Evolutionary conservation across 1,140 invertebrate species (phyloP).

Genomic region (Aphaenogaster rudis): DNA sequence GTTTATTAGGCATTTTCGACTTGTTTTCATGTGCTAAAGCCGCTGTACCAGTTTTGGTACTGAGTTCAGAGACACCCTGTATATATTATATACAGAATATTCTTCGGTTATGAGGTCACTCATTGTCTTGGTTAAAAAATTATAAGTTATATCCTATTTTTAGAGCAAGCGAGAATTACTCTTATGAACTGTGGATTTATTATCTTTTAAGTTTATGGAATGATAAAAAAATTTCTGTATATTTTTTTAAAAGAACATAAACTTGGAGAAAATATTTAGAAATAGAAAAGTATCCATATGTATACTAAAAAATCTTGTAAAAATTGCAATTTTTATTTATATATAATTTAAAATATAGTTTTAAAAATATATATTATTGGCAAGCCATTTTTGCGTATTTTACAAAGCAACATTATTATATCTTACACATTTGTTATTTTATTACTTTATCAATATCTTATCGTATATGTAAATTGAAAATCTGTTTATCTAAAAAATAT

Average conservation of each 20-base stretch:
- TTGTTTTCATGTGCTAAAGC: too few species aligned
- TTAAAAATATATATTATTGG: too few species aligned
- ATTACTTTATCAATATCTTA: background rate
- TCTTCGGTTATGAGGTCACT: background rate
- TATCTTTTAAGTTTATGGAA: background rate
- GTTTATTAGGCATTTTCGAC: too few species aligned
- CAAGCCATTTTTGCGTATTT: background rate
- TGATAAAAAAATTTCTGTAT: background rate
- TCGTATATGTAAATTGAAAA: too few species aligned
- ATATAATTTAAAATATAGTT: background rate
- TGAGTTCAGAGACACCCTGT: background rate
- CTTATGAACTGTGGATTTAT: background rate
- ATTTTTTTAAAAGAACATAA: background rate
- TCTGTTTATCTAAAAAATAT: background rate
- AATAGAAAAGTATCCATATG: constrained; percentile 5
- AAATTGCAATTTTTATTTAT: constrained; percentile 20
- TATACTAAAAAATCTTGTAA: background rate
- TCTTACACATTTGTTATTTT: background rate
- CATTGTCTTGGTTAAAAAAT: background rate
- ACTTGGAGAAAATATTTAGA: background rate
- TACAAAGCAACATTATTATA: background rate
- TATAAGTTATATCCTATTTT: background rate
- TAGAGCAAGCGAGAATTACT: background rate
- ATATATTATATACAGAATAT: background rate
- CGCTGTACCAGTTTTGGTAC: too few species aligned